Evolutionary conservation across 2,888 invertebrate species (phyloP).

Genomic region (Cataglyphis cursor): DNA sequence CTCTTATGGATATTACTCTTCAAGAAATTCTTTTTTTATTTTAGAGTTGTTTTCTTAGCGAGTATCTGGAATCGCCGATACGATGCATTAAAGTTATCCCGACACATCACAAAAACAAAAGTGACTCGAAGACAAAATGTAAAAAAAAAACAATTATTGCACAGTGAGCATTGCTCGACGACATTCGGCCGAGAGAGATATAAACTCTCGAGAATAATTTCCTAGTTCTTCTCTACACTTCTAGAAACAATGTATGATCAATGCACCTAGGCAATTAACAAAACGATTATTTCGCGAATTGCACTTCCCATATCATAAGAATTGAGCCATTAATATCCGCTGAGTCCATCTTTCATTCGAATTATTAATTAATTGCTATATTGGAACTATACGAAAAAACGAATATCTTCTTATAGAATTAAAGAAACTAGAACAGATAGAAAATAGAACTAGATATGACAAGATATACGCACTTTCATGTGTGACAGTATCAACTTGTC

Average conservation of each 20-base stretch:
- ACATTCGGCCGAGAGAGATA: constrained; percentile 6
- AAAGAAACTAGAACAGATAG: background rate
- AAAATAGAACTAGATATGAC: constrained; percentile 40
- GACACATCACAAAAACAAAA: constrained; percentile 31
- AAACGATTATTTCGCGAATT: constrained; percentile 69
- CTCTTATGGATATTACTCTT: background rate
- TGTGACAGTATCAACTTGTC: background rate
- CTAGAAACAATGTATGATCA: constrained; percentile 26
- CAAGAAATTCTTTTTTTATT: background rate
- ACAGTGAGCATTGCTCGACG: constrained; percentile 62
- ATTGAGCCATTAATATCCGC: constrained; percentile 34
- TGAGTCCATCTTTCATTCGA: constrained; percentile 7
- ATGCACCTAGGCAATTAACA: constrained; percentile 40
- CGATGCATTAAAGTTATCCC: background rate
- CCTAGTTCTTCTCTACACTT: constrained; percentile 13
- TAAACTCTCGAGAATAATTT: background rate
- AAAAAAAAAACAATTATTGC: constrained; percentile 68
- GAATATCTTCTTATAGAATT: background rate
- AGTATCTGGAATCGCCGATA: constrained; percentile 18
- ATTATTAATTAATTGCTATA: constrained; percentile 8
- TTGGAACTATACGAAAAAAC: constrained; percentile 16
- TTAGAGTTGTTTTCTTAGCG: constrained; percentile 4
- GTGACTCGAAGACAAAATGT: constrained; percentile 51
- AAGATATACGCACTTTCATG: constrained; percentile 22
- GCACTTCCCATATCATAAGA: constrained; percentile 81